Evolutionary conservation across 1,140 invertebrate species (phyloP), one percentile per base, ranked within the genome.

Genomic region (Drosophila nasuta): DNA sequence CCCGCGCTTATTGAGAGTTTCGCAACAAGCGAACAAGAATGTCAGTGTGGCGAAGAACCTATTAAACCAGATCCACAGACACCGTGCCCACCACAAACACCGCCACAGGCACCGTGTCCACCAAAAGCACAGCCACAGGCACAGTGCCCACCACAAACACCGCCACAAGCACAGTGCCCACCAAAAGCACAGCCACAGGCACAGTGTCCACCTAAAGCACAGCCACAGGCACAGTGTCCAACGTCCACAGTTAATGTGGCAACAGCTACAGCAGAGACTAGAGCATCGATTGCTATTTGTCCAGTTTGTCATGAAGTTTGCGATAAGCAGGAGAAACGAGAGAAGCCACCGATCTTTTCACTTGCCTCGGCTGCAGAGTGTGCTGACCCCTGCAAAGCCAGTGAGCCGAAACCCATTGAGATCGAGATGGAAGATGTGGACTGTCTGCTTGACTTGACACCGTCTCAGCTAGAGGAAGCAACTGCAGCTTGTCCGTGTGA

Each of bases 21-120:
- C 46, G 43, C 28, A 17, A 60, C 58, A 5, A 63, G 60, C 33
- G 60, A 63, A 28, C 33, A 41, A 20, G 33, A 52, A 1, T 35
- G 59, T 8, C 7, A 8, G 2, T 63, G 60, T 10, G 33, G 30
- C 5, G n/a, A 10, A 17, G 45, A 28, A 15, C 10, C 35, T 13
- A 62, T 62, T 13, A 10, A 38, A 38, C 35, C 35, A 7, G 35
- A 38, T 38, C 35, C 20, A 8, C 38, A 25, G 20, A 25, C 8
- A 33, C 8, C 20, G 5, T 51, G 20, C 6, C 46, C 46, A 20
- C 15, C 17, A 48, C 46, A 48, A 20, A n/a, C 46, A 8, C 15
- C n/a, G 3, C 46, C 46, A 20, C n/a, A n/a, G 17, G 5, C 13
- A 15, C n/a, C 46, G 8, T 10, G 8, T 8, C n/a, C 45, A 13